A percentile compares a stretch with the other conserved stretches of the same genome.
phyloP scores from a whole-genome alignment of 2,113 vertebrate species.

The Apodemus speciosus region DNA sequence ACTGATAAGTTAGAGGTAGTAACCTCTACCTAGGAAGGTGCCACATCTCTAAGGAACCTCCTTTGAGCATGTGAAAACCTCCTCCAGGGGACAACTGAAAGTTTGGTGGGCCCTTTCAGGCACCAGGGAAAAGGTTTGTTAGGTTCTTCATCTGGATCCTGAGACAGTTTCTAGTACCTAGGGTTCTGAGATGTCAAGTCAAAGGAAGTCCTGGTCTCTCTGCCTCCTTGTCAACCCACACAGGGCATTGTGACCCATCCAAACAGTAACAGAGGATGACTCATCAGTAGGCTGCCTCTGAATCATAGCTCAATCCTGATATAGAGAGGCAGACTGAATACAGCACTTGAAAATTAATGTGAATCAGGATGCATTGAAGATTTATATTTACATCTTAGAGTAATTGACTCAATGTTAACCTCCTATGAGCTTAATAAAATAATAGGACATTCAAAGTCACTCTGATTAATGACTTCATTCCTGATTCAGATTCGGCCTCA shows the following conservation, averaged over 20 bases:
- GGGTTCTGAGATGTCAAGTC: neutral
- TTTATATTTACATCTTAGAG: conserved; percentile 61
- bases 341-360: conserved; percentile 68
- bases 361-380: conserved; percentile 21
- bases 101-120: neutral
- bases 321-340: conserved; percentile 53
- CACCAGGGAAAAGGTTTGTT: neutral
- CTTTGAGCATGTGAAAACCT: neutral
- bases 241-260: conserved; percentile 54
- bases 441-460: conserved; percentile 61
- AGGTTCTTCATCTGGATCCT: neutral
- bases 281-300: conserved; percentile 73
- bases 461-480: conserved; percentile 70
- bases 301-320: conserved; percentile 69
- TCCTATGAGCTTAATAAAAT: conserved; percentile 57
- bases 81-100: neutral
- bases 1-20: neutral
- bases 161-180: neutral
- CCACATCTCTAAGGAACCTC: conserved; percentile 24
- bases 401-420: conserved; percentile 64
- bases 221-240: conserved; percentile 1
- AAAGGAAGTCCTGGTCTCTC: conserved; percentile 60
- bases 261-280: conserved; percentile 60
- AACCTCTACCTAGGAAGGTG: neutral
- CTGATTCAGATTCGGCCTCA: conserved; percentile 59